Evolutionary conservation across 2,797 vertebrate genomes (phyloP), one percentile per base, ranked within the genome.

Genomic region (Psittacula echo): DNA sequence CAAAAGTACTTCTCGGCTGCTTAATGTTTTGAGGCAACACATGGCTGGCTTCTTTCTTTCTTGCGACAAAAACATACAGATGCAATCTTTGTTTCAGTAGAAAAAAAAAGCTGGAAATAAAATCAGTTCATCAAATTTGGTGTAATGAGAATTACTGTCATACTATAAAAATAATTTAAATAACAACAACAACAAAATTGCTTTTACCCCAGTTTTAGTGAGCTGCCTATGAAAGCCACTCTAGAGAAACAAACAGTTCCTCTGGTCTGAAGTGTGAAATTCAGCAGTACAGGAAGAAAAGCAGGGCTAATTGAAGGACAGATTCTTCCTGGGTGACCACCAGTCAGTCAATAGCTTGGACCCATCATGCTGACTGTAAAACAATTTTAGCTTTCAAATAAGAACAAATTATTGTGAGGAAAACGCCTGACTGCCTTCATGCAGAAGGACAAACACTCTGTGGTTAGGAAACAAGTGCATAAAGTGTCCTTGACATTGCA

Each of bases 1-100:
- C 91, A 96, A 95, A 96, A 94, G 95, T 94, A 95, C 83, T 94
- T 86, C 88, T 88, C 71, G 11, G 90, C 88, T 93, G 90, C 87
- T 95, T 95, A 96, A 94, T 94, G 74, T 85, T 96, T 96, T 91
- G 90, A 96, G 88, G 93, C 77, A 94, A 94, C 91, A 95, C 94
- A 95, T 94, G 93, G 90, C 74, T 95, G 86, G 54, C 91, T 94
- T 78, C 92, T 94, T 95, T 95, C 81, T 94, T 85, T 88, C 80
- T 90, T 77, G 61, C 1, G 5, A 93, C 84, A 90, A 94, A 97
- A 95, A 96, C 95, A 96, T 94, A 94, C 96, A 95, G 95, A 96
- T 96, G 94, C 84, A 74, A 85, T 94, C 95, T 96, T 97, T 96
- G 96, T 96, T 79, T 96, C 72, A 70, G 61, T 10, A 72, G 61